A percentile compares a stretch with the other conserved stretches of the same genome.
Evolutionary conservation across 1,140 invertebrate genomes (phyloP).

Genomic region (Neodiprion virginianus): DNA sequence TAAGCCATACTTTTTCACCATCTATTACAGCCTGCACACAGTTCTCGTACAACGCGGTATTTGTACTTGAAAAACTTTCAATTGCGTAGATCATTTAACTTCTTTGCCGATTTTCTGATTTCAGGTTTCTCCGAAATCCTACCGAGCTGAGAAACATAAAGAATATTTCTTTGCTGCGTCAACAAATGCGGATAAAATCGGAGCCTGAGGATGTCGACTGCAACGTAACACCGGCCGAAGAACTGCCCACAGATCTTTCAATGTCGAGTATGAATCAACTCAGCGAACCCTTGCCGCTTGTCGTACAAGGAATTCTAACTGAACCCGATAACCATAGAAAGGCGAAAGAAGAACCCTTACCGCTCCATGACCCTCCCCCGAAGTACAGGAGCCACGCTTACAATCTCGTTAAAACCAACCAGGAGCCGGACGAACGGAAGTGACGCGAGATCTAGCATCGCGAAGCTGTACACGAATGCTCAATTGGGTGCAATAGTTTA

Average conservation of each 20-base stretch:
- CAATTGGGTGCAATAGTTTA: slow-evolving; percentile 22
- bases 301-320: slow-evolving; percentile 39
- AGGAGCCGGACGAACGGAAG: slow-evolving; percentile 58
- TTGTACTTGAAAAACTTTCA: neutral
- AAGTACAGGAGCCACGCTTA: slow-evolving; percentile 61
- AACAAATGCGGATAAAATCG: slow-evolving; percentile 79
- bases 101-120: slow-evolving; percentile 46
- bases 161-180: slow-evolving; percentile 87
- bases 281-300: neutral
- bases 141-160: slow-evolving; percentile 92
- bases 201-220: slow-evolving; percentile 65
- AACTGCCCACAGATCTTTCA: slow-evolving; percentile 71
- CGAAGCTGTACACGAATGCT: slow-evolving; percentile 8
- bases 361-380: slow-evolving; percentile 56
- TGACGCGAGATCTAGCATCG: slow-evolving; percentile 54
- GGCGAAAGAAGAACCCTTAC: slow-evolving; percentile 42
- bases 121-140: slow-evolving; percentile 85
- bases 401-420: slow-evolving; percentile 58
- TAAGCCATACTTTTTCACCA: slow-evolving; percentile 64
- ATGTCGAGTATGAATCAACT: slow-evolving; percentile 64
- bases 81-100: slow-evolving; percentile 10
- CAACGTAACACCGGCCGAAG: slow-evolving; percentile 63
- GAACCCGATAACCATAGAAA: neutral
- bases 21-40: neutral
- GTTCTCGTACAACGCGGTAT: neutral